Evolutionary conservation across 2,113 vertebrate species (phyloP).

Genomic region (Gopherus flavomarginatus): DNA sequence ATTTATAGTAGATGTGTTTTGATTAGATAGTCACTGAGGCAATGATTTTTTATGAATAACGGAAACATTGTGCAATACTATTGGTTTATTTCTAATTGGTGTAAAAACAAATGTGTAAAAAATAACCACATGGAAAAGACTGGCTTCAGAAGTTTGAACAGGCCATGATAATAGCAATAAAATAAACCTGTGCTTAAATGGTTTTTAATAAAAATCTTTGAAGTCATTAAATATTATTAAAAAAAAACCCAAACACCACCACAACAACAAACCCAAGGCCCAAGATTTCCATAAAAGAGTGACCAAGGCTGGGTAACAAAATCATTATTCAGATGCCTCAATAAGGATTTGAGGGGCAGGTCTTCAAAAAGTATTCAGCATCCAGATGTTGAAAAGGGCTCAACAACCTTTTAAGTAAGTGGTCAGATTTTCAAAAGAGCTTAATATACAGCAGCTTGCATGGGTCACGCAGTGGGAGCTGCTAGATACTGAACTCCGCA

Average conservation of each 20-base stretch:
- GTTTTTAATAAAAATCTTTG: slow-evolving; percentile 55
- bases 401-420: neutral
- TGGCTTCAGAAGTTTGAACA: slow-evolving; percentile 67
- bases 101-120: neutral
- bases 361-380: slow-evolving; percentile 44
- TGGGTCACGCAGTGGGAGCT: neutral
- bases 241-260: slow-evolving; percentile 15
- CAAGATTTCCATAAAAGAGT: neutral
- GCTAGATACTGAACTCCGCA: neutral
- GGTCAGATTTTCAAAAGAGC: neutral
- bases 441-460: neutral
- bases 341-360: neutral
- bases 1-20: slow-evolving; percentile 19
- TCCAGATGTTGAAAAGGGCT: slow-evolving; percentile 29
- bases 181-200: slow-evolving; percentile 61
- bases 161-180: slow-evolving; percentile 59
- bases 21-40: slow-evolving; percentile 40
- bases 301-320: neutral
- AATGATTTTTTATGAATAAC: slow-evolving; percentile 65
- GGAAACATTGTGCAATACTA: slow-evolving; percentile 62
- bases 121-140: slow-evolving; percentile 54
- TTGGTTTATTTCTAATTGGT: slow-evolving; percentile 70
- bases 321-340: neutral
- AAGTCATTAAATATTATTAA: slow-evolving; percentile 60
- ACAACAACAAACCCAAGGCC: neutral